Percentiles rank a stretch among this genome's conserved stretches.
These are phyloP conservation scores for Theretra japonica DNA, from an alignment of 2,888 invertebrate genomes.

Conservation along the genomic window DNA sequence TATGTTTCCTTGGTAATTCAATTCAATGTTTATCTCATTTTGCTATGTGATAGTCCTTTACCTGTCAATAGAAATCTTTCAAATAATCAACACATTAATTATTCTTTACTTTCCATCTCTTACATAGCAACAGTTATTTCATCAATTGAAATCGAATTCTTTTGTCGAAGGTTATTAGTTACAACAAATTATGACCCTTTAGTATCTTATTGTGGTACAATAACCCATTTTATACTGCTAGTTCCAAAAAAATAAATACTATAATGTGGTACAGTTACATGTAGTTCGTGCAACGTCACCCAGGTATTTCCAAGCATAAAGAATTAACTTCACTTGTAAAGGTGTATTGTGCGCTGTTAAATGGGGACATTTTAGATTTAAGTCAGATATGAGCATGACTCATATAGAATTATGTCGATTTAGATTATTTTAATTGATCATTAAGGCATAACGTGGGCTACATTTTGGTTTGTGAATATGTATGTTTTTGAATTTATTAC, in stretches of 20 bases:
- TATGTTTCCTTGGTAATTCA: too few relatives aligned
- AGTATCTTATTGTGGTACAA: not conserved
- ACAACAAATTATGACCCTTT: not conserved
- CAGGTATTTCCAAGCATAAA: slow-evolving; percentile 13
- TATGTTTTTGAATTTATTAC: not conserved
- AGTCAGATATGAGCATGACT: slow-evolving; percentile 20
- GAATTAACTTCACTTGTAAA: not conserved
- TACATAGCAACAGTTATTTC: too few relatives aligned
- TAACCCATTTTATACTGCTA: not conserved
- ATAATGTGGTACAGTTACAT: not conserved
- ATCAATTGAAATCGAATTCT: not conserved
- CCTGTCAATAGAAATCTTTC: too few relatives aligned
- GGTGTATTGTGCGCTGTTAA: not conserved
- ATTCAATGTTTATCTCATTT: too few relatives aligned
- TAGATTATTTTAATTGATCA: not conserved
- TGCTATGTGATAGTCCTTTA: too few relatives aligned
- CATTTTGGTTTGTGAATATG: not conserved
- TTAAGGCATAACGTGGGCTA: not conserved
- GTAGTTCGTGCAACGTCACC: not conserved
- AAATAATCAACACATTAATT: too few relatives aligned
- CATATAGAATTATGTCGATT: slow-evolving; percentile 7
- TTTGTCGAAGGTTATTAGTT: not conserved
- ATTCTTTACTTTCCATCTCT: too few relatives aligned
- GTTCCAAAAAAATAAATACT: not conserved
- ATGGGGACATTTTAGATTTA: slow-evolving; percentile 14